Conservation (phyloP, 2,113 vertebrate species). For the Galeopterus variegatus region DNA sequence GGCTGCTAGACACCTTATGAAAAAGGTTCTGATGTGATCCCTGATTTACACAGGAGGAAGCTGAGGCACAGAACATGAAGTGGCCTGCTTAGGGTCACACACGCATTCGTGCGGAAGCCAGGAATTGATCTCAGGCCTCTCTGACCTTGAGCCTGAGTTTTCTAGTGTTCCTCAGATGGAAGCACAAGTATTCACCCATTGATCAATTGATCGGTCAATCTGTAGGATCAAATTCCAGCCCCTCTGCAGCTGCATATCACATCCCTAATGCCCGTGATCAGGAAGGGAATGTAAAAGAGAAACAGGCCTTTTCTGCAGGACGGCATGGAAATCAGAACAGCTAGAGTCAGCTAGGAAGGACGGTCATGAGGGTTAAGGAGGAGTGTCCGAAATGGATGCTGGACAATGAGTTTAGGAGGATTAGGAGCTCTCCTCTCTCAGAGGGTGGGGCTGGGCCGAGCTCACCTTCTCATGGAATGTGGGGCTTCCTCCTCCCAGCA, state of each 20-base stretch:
- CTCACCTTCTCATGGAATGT: neutral
- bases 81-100: neutral
- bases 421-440: neutral
- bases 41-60: neutral
- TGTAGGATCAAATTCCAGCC: neutral
- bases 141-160: neutral
- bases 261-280: neutral
- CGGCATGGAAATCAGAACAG: neutral
- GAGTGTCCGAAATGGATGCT: neutral
- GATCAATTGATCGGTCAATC: neutral
- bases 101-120: neutral
- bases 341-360: neutral
- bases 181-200: neutral
- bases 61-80: neutral
- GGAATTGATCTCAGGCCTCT: neutral
- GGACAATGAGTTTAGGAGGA: neutral
- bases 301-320: neutral
- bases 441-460: fast-evolving
- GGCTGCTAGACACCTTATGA: fast-evolving
- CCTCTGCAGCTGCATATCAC: neutral
- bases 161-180: neutral
- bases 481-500: neutral
- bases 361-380: neutral
- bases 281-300: too few species aligned
- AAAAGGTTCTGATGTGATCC: neutral